Base-by-base conservation (phyloP, 2,888 invertebrate species). In the Plebejus argus region DNA sequence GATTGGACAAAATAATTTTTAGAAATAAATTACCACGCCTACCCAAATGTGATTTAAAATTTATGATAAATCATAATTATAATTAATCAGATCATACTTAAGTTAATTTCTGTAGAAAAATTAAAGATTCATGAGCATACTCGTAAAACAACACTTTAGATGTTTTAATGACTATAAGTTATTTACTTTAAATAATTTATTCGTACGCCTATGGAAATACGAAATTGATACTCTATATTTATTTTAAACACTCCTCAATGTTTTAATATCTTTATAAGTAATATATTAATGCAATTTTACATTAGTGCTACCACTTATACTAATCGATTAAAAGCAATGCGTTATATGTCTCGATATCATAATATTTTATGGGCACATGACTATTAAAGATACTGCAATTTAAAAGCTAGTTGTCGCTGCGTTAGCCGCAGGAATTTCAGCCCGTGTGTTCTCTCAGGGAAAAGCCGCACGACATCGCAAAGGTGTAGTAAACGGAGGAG, bases 401-500 rank as follows among this genome's bases (percentile, higher is more conserved):
- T 66, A 28, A 28, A 66, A 61, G 23, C 23, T 33, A 61, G 8
- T 74, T 35, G 12, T 53, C 33, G 12, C 20, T n/a, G 72, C 78
- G 76, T 74, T 66, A 10, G 12, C 74, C 76, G 6, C 20, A 80
- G 33, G 3, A 84, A 80, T 78, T 49, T 0, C 0, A 3, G 0
- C 76, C 78, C 85, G 85, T 87, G 79, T 84, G 80, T 86, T 81
- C 76, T 53, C 76, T 78, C 71, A 80, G 82, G 83, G 83, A 81
- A 81, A 76, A 77, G 78, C 80, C 77, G 76, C 80, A 76, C 81
- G 80, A 84, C 86, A 83, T 80, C 84, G 85, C 91, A 78, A 83
- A 89, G 90, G 91, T 89, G 89, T 85, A 87, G 87, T 91, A 90
- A 90, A 90, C 86, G 84, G 81, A 83, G 81, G 80, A 84, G 84